A percentile compares a stretch with the other conserved stretches of the same genome.
phyloP scores from a whole-genome alignment of 2,888 invertebrate species.

The Smittia aterrima region DNA sequence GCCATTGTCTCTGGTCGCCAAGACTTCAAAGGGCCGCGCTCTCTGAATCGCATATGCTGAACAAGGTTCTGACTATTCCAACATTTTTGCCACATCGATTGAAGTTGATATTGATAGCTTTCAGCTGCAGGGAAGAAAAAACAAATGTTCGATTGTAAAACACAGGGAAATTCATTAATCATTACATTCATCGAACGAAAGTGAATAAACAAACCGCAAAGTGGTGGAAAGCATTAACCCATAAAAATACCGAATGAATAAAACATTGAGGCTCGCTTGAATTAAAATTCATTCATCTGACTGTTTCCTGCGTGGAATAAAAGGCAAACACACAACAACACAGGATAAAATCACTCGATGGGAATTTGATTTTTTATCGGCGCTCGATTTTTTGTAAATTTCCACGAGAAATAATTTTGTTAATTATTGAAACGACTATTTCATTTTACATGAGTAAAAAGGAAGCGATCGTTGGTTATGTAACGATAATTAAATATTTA shows the following conservation, averaged over 20 bases:
- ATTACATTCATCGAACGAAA: conserved; percentile 31
- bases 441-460: too few relatives aligned
- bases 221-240: conserved; percentile 31
- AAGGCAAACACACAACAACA: not conserved
- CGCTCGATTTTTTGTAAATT: not conserved
- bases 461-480: too few relatives aligned
- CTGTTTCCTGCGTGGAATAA: not conserved
- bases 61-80: conserved; percentile 92
- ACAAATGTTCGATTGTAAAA: not conserved
- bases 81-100: conserved; percentile 95
- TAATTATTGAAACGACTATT: not conserved
- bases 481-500: not conserved
- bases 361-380: not conserved
- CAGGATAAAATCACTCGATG: not conserved
- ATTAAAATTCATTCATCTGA: conserved; percentile 33
- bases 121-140: conserved; percentile 63
- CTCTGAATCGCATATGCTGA: conserved; percentile 86
- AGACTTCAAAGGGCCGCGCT: conserved; percentile 87
- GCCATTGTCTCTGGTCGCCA: conserved; percentile 96
- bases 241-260: conserved; percentile 35
- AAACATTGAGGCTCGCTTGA: conserved; percentile 36
- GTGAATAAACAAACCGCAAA: conserved; percentile 35
- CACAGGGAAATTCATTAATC: not conserved
- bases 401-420: not conserved
- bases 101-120: conserved; percentile 92